Conservation (phyloP, 2,113 vertebrate species). For the Diglossa brunneiventris region DNA sequence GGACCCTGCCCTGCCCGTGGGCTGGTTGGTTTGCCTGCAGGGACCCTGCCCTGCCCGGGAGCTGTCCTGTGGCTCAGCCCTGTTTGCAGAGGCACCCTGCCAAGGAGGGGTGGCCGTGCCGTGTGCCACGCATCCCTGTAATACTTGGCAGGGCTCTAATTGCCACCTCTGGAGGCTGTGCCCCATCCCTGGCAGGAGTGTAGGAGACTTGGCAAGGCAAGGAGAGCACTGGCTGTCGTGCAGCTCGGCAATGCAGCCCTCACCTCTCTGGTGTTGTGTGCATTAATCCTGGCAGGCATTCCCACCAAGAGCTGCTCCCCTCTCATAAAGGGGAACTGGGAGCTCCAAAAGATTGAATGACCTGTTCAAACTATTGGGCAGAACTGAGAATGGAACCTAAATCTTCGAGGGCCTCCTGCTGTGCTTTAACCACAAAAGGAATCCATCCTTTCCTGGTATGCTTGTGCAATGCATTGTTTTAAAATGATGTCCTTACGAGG, state of each 20-base stretch:
- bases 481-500: not conserved
- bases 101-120: not conserved
- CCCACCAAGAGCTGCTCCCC: not conserved
- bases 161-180: constrained; percentile 2
- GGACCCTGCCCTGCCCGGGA: not conserved
- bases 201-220: not conserved
- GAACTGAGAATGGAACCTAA: constrained; percentile 1
- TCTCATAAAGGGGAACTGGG: not conserved
- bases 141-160: not conserved
- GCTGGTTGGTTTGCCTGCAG: not conserved
- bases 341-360: not conserved
- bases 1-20: not conserved
- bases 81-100: not conserved
- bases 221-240: not conserved
- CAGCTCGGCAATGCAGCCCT: not conserved
- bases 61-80: not conserved
- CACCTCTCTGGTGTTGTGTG: not conserved
- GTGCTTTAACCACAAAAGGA: not conserved
- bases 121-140: not conserved
- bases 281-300: not conserved
- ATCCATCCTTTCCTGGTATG: not conserved
- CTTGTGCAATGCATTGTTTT: constrained; percentile 12
- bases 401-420: not conserved
- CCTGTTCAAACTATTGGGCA: not conserved
- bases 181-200: not conserved